Conservation (phyloP, 2,113 vertebrate species). For the Pelobates fuscus region DNA sequence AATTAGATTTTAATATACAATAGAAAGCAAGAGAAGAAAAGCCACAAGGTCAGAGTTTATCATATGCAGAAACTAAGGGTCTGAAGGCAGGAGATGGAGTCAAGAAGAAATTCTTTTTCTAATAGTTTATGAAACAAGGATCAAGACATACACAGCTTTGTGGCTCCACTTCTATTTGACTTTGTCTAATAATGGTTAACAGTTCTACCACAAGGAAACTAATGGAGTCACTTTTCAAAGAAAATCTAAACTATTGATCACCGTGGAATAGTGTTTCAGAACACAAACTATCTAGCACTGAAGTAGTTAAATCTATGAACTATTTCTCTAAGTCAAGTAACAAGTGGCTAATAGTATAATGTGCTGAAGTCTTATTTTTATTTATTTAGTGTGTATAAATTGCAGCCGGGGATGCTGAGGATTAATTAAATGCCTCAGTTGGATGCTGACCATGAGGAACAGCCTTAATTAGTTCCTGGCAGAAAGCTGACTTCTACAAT, state of each 20-base stretch:
- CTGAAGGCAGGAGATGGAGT: background rate
- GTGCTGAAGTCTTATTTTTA: background rate
- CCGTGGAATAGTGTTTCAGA: too few relatives aligned
- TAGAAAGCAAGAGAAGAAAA: background rate
- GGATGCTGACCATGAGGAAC: slow-evolving; percentile 11
- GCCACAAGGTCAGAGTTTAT: background rate
- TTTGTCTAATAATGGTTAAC: background rate
- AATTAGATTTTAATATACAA: slow-evolving; percentile 1
- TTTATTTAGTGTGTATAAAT: background rate
- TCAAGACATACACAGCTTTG: background rate
- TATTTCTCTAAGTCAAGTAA: too few relatives aligned
- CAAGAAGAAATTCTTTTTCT: too few relatives aligned
- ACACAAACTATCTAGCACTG: too few relatives aligned
- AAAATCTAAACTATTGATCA: too few relatives aligned
- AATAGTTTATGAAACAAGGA: background rate
- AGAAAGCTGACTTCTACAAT: background rate
- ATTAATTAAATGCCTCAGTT: slow-evolving; percentile 3
- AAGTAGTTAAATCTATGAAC: too few relatives aligned
- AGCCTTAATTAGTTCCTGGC: slow-evolving; percentile 2
- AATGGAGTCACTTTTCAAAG: too few relatives aligned
- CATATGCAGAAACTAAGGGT: background rate
- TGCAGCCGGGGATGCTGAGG: background rate
- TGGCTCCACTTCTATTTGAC: background rate
- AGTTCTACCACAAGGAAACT: too few relatives aligned
- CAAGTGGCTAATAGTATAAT: background rate